Percentiles rank a stretch among this genome's conserved stretches.
Evolutionary conservation across 2,113 vertebrate species (phyloP).

Genomic region (Orycteropus afer): DNA sequence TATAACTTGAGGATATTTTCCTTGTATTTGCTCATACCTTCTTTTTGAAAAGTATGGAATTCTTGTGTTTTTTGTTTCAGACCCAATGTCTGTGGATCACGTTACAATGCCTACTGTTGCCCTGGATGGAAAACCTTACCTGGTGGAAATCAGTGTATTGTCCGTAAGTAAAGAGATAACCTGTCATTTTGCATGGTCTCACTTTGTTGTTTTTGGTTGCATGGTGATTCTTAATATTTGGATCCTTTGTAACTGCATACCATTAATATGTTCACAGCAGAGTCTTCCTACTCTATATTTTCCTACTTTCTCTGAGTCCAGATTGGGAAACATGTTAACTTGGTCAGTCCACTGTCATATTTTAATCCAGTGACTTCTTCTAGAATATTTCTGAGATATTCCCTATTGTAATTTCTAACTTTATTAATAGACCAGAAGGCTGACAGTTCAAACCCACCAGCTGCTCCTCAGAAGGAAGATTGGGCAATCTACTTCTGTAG

Average conservation of each 20-base stretch:
- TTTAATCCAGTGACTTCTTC: conserved; percentile 34
- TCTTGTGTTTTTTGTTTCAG: conserved; percentile 83
- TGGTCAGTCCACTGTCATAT: background rate
- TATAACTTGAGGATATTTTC: conserved; percentile 35
- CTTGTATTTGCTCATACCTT: conserved; percentile 13
- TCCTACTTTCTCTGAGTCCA: conserved; percentile 26
- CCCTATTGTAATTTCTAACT: background rate
- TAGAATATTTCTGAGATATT: background rate
- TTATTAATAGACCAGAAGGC: too few species aligned
- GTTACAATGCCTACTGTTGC: conserved; percentile 97
- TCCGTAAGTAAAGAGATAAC: conserved; percentile 92
- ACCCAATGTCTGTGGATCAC: conserved; percentile 97
- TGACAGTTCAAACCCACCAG: too few species aligned
- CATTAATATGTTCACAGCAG: background rate
- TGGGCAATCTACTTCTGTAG: too few species aligned
- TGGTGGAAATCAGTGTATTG: conserved; percentile 99
- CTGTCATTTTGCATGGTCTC: background rate
- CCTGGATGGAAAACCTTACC: conserved; percentile 99
- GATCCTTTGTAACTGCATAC: background rate
- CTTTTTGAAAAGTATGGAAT: background rate
- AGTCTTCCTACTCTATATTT: background rate
- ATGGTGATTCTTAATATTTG: background rate
- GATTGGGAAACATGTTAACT: conserved; percentile 30
- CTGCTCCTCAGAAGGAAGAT: too few species aligned
- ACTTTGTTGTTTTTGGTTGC: background rate